phyloP scores from a whole-genome alignment of 2,888 invertebrate species.

The Cryptophagus acutangulus region DNA sequence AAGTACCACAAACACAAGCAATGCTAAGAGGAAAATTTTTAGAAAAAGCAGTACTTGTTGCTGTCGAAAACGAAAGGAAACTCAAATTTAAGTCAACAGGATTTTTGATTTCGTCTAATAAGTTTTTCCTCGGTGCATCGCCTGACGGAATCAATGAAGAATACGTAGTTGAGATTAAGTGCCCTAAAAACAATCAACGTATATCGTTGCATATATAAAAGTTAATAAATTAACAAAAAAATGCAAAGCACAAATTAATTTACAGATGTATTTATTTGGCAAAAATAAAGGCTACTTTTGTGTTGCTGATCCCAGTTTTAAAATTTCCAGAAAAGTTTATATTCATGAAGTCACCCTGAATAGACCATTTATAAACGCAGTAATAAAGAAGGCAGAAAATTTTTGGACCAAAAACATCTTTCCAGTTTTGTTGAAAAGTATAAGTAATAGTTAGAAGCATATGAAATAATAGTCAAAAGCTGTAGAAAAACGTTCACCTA shows the following conservation, averaged over 20 bases:
- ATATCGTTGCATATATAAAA: constrained; percentile 1
- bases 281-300: not conserved
- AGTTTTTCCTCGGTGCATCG: constrained; percentile 1
- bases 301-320: constrained; percentile 1
- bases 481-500: too few relatives aligned
- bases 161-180: constrained; percentile 1
- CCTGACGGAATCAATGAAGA: not conserved
- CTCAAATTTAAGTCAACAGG: not conserved
- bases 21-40: constrained; percentile 1
- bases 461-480: too few relatives aligned
- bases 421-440: constrained; percentile 1
- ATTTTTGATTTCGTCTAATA: constrained; percentile 1
- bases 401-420: not conserved
- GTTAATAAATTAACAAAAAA: not conserved
- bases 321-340: not conserved
- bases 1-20: constrained; percentile 2
- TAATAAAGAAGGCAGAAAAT: constrained; percentile 1
- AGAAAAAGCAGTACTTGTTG: not conserved
- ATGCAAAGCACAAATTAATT: constrained; percentile 1
- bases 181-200: not conserved
- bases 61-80: not conserved
- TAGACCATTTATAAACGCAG: not conserved
- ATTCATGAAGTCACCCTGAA: too few relatives aligned
- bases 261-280: constrained; percentile 1
- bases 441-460: not conserved